A percentile compares a stretch with the other conserved stretches of the same genome.
Evolutionary conservation across 1,140 invertebrate genomes (phyloP).

Genomic region (Hydropsyche tenuis): DNA sequence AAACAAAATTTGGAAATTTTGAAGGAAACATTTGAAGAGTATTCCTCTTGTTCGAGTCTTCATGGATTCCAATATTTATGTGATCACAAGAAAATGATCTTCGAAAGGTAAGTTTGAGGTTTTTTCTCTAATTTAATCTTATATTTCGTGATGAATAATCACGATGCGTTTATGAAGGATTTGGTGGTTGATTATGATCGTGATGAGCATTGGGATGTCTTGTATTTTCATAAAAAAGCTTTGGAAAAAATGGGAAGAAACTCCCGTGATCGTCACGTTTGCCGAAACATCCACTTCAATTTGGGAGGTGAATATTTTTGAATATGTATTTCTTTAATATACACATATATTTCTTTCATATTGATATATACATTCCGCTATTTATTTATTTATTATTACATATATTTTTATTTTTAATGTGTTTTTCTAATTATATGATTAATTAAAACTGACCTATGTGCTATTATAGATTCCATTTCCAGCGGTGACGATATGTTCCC

Average conservation of each 20-base stretch:
- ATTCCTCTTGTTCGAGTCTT: neutral
- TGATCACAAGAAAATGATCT: neutral
- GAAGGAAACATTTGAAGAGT: conserved; percentile 8
- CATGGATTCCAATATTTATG: conserved; percentile 19
- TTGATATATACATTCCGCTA: too few relatives aligned
- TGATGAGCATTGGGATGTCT: conserved; percentile 37
- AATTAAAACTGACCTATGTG: too few relatives aligned
- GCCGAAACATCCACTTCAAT: conserved; percentile 67
- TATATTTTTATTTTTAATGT: too few relatives aligned
- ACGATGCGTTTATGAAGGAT: too few relatives aligned
- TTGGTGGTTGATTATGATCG: conserved; percentile 34
- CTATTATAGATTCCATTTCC: conserved; percentile 67
- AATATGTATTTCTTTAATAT: too few relatives aligned
- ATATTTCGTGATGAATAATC: too few relatives aligned
- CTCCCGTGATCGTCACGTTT: conserved; percentile 64
- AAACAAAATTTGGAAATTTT: too few relatives aligned
- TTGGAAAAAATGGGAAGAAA: conserved; percentile 61
- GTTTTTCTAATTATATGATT: too few relatives aligned
- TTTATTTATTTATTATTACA: too few relatives aligned
- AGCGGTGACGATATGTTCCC: conserved; percentile 66
- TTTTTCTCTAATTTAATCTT: too few relatives aligned
- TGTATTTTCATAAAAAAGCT: conserved; percentile 57
- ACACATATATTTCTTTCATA: too few relatives aligned
- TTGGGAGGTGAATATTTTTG: conserved; percentile 62
- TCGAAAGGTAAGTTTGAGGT: conserved; percentile 15